Evolutionary conservation across 2,113 vertebrate species (phyloP).

Genomic region (Tursiops truncatus): DNA sequence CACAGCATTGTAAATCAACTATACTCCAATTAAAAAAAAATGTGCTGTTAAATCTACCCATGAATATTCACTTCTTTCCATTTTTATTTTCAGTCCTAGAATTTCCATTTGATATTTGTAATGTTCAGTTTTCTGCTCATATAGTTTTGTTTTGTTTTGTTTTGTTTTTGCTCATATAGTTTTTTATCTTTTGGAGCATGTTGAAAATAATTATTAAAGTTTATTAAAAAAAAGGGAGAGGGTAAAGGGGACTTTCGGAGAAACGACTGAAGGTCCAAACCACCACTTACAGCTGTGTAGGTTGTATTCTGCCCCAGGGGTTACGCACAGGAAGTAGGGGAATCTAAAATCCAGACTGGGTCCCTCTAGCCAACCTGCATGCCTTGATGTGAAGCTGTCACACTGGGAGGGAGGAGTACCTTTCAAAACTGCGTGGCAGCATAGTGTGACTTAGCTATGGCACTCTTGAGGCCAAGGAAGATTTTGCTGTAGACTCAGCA

Average conservation of each 20-base stretch:
- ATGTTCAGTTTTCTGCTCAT: neutral
- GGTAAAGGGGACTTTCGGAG: neutral
- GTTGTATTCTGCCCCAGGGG: neutral
- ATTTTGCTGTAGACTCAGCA: neutral
- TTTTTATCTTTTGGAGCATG: neutral
- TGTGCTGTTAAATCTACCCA: neutral
- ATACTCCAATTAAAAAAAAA: neutral
- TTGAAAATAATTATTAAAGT: neutral
- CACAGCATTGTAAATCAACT: neutral
- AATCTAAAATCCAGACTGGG: neutral
- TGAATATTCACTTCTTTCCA: neutral
- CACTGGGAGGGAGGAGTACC: neutral
- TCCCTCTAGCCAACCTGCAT: neutral
- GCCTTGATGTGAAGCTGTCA: neutral
- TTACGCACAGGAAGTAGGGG: neutral
- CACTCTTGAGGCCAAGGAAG: neutral
- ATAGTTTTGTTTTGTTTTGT: neutral
- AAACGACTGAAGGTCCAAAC: neutral
- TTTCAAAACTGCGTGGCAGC: neutral
- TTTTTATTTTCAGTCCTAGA: neutral
- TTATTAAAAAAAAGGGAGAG: neutral
- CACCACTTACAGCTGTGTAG: neutral
- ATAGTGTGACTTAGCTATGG: neutral
- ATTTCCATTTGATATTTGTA: neutral
- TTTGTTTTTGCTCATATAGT: neutral